Conservation (phyloP, 2,113 vertebrate genomes). For the Bufo gargarizans region DNA sequence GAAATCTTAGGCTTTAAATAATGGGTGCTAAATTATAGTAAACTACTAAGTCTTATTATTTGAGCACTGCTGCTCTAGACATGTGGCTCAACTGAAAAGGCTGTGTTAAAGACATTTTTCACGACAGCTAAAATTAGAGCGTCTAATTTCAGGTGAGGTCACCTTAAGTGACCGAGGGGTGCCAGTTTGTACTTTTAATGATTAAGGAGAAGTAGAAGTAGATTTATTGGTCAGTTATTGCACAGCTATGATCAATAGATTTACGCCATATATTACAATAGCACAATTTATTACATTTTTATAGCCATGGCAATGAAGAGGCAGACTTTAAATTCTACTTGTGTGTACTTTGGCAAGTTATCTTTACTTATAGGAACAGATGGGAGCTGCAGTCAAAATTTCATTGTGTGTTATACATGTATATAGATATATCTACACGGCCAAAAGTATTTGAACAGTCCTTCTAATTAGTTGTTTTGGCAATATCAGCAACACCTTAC, state of each 20-base stretch:
- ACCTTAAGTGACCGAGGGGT: conserved; percentile 19
- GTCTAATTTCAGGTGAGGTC: conserved; percentile 37
- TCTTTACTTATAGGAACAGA: conserved; percentile 1
- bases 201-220: conserved; percentile 23
- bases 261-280: conserved; percentile 47
- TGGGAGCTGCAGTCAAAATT: not conserved
- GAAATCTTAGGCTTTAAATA: conserved; percentile 44
- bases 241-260: conserved; percentile 24
- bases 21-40: conserved; percentile 45
- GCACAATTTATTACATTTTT: conserved; percentile 24
- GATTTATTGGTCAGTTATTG: conserved; percentile 38
- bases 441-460: not conserved
- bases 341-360: conserved; percentile 30
- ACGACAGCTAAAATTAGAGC: conserved; percentile 34
- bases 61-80: conserved; percentile 27
- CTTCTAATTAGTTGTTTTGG: not conserved
- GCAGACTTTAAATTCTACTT: conserved; percentile 22
- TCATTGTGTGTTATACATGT: not conserved
- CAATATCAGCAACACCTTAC: not conserved
- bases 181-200: conserved; percentile 25
- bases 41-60: conserved; percentile 38
- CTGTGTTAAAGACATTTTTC: conserved; percentile 34
- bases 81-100: conserved; percentile 16
- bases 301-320: conserved; percentile 11
- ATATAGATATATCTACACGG: not conserved